Evolutionary conservation across 2,797 vertebrate genomes (phyloP), one percentile per base, ranked within the genome.

Genomic region (Pipistrellus kuhlii): DNA sequence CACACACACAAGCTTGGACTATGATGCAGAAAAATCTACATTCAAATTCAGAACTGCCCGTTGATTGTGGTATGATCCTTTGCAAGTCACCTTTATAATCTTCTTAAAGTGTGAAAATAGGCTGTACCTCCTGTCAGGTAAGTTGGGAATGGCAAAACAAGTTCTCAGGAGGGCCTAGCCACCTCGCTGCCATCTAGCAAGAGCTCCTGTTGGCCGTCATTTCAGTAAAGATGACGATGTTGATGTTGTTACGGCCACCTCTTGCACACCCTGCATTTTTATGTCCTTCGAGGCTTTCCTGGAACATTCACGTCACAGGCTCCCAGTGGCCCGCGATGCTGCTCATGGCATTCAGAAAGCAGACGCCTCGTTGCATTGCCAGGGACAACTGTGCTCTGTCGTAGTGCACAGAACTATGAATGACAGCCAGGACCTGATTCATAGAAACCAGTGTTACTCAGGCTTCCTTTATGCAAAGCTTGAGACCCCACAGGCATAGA

Each of bases 401-500:
- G 35, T 71, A 88, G 10, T 90, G 84, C 30, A 48, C 64, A 46
- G 72, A 85, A n/a, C 30, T 66, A 25, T 73, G 85, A 85, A 38
- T 84, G 53, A 92, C 44, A 72, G 57, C 30, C 27, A 7, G 53
- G 66, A 82, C 44, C 76, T 73, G 57, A 62, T 78, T 93, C 64
- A 85, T 94, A 66, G 82, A 62, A 93, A 91, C 32, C 5, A 44
- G 27, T 38, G 10, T 41, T 93, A 75, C 35, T 91, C 35, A 51
- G 44, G 85, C n/a, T 57, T 85, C 84, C 68, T 83, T 85, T 85
- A 64, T 83, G 35, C 18, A 81, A 46, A 71, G 2, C 12, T 59
- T 14, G 10, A 57, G 27, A 83, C 88, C 17, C 41, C 30, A 44
- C 14, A 35, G 88, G 10, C 21, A 46, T 82, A 1, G 6, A 80